Evolutionary conservation across 2,113 vertebrate genomes (phyloP).

Genomic region (Bubalus kerabau): DNA sequence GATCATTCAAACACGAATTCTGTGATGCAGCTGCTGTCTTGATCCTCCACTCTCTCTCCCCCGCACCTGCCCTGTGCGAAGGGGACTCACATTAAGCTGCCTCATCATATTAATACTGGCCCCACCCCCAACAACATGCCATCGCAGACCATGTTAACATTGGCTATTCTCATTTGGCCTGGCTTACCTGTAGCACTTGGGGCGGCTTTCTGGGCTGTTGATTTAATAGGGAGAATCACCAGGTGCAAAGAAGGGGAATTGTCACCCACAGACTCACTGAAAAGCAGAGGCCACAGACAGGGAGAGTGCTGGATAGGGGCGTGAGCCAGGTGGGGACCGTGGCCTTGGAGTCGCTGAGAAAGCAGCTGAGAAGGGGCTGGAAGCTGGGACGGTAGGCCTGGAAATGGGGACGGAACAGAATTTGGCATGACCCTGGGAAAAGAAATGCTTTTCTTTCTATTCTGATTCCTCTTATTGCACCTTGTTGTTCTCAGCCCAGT

Average conservation of each 20-base stretch:
- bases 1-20: slow-evolving; percentile 80
- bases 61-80: slow-evolving; percentile 73
- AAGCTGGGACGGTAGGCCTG: slow-evolving; percentile 44
- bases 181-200: slow-evolving; percentile 91
- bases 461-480: slow-evolving; percentile 89
- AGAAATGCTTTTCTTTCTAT: slow-evolving; percentile 66
- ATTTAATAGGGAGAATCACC: slow-evolving; percentile 94
- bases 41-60: slow-evolving; percentile 69
- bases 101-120: slow-evolving; percentile 90
- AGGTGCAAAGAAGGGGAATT: slow-evolving; percentile 94
- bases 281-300: slow-evolving; percentile 53
- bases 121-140: slow-evolving; percentile 77
- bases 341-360: slow-evolving; percentile 39
- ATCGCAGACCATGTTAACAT: slow-evolving; percentile 87
- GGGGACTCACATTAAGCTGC: slow-evolving; percentile 88
- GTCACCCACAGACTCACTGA: slow-evolving; percentile 68
- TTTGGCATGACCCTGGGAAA: slow-evolving; percentile 61
- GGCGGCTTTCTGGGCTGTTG: slow-evolving; percentile 85
- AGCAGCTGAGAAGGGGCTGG: slow-evolving; percentile 10
- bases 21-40: slow-evolving; percentile 93
- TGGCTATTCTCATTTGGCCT: slow-evolving; percentile 92
- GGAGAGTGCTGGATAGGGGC: background rate
- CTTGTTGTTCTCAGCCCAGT: slow-evolving; percentile 96
- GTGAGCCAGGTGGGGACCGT: slow-evolving; percentile 54
- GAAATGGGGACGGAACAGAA: slow-evolving; percentile 61